A percentile compares a stretch with the other conserved stretches of the same genome.
Conservation (phyloP, 2,797 vertebrate genomes). For the Acanthiza pusilla region DNA sequence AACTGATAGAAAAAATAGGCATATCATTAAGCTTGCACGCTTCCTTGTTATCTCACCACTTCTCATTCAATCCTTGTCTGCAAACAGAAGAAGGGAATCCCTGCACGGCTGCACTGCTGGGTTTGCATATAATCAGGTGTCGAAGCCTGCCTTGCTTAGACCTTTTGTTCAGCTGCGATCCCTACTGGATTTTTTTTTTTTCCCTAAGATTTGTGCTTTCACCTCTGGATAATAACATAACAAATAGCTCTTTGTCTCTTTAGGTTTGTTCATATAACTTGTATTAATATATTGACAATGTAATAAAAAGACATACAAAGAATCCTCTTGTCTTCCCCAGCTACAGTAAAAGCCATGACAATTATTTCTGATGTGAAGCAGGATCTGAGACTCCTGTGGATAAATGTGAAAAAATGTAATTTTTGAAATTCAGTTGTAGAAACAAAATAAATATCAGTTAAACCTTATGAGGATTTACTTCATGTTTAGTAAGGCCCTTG, state of each 20-base stretch:
- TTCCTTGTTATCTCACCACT: constrained; percentile 28
- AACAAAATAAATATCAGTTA: neutral
- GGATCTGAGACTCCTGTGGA: neutral
- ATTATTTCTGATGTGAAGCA: neutral
- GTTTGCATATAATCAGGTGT: constrained; percentile 25
- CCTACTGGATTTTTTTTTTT: neutral
- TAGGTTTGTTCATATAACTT: constrained; percentile 38
- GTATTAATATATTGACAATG: constrained; percentile 39
- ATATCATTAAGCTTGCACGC: constrained; percentile 13
- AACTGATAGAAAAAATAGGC: constrained; percentile 29
- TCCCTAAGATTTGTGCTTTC: neutral
- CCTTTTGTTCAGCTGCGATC: constrained; percentile 2
- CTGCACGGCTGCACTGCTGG: neutral
- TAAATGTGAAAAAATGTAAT: constrained; percentile 11
- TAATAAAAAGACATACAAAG: constrained; percentile 50
- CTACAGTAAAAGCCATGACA: neutral
- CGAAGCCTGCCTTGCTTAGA: neutral
- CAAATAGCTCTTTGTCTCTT: constrained; percentile 46
- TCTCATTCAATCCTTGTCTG: constrained; percentile 19
- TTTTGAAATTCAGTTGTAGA: constrained; percentile 2
- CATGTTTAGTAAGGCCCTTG: neutral
- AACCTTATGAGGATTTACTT: neutral
- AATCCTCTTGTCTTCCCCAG: constrained; percentile 12
- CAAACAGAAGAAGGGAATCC: constrained; percentile 40
- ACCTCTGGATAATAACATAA: constrained; percentile 2